Evolutionary conservation across 2,888 invertebrate species (phyloP).

Genomic region (Aphidoletes aphidimyza): DNA sequence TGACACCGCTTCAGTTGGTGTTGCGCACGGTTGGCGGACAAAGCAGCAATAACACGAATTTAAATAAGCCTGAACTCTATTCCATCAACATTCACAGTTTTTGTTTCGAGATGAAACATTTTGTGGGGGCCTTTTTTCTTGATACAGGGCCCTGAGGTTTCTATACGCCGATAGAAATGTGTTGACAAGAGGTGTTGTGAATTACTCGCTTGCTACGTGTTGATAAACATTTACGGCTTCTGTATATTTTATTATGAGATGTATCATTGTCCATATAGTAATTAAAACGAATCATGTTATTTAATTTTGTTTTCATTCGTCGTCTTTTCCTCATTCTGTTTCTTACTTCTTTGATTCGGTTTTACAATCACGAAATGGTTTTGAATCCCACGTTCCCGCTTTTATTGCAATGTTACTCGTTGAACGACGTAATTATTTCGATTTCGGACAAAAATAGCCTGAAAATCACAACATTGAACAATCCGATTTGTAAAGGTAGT

Average conservation of each 20-base stretch:
- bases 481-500: not conserved
- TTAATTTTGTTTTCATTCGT: conserved; percentile 20
- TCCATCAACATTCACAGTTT: no score
- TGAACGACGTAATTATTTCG: not conserved
- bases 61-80: no score
- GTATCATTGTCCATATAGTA: conserved; percentile 52
- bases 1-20: conserved; percentile 8
- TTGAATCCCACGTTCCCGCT: not conserved
- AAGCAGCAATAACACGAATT: no score
- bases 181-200: conserved; percentile 50
- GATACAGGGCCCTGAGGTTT: not conserved
- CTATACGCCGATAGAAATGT: not conserved
- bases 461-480: no score
- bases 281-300: conserved; percentile 53
- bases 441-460: not conserved
- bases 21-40: not conserved
- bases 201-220: not conserved
- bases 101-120: no score
- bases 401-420: not conserved
- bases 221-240: conserved; percentile 7
- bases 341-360: not conserved
- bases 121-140: not conserved
- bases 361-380: conserved; percentile 5
- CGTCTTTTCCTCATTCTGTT: not conserved
- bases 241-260: conserved; percentile 25